Conservation (phyloP, 2,797 vertebrate species). For the Cirrhinus mrigala region DNA sequence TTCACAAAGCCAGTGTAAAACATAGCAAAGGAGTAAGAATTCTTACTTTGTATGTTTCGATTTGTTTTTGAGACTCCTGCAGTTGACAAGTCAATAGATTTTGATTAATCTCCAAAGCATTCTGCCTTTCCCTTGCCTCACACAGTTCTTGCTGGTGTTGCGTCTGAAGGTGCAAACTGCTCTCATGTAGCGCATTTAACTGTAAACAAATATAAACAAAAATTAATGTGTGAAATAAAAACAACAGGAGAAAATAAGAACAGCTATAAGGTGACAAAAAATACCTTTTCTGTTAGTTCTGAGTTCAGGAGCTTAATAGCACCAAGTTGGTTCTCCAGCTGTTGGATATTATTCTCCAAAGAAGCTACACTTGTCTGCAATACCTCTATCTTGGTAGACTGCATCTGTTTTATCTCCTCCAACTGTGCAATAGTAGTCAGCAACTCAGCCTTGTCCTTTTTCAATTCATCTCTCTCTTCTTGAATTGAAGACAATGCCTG, state of each 20-base stretch:
- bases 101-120: constrained; percentile 67
- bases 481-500: constrained; percentile 63
- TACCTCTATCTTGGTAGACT: constrained; percentile 53
- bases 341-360: constrained; percentile 71
- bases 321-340: constrained; percentile 76
- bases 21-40: neutral
- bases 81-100: constrained; percentile 68
- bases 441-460: constrained; percentile 69
- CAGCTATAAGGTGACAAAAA: neutral
- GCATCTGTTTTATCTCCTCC: neutral
- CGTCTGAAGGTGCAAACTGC: constrained; percentile 62
- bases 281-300: constrained; percentile 81
- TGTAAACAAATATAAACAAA: constrained; percentile 57
- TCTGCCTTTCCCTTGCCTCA: constrained; percentile 58
- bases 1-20: neutral
- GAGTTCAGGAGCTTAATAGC: constrained; percentile 67
- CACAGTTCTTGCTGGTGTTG: constrained; percentile 63
- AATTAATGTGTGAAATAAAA: neutral
- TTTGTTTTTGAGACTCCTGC: constrained; percentile 58
- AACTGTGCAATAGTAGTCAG: constrained; percentile 55
- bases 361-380: constrained; percentile 62
- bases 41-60: constrained; percentile 63
- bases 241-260: neutral
- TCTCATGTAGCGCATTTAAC: constrained; percentile 69
- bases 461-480: constrained; percentile 68